Evolutionary conservation across 2,888 invertebrate species (phyloP).

Genomic region (Trisateles emortualis): DNA sequence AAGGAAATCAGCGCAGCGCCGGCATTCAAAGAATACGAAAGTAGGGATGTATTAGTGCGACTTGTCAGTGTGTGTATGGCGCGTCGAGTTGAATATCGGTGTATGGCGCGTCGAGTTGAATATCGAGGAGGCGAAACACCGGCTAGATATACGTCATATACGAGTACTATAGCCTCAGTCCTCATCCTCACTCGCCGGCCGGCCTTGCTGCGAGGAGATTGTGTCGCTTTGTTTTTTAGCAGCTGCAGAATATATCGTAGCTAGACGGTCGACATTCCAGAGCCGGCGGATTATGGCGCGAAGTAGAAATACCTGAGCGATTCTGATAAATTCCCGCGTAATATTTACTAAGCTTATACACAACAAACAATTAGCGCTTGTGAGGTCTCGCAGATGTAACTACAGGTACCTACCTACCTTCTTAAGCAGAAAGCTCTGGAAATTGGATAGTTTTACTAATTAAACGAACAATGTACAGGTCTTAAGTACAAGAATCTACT

Average conservation of each 20-base stretch:
- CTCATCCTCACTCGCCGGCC: conserved; percentile 70
- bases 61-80: conserved; percentile 62
- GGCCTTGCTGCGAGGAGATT: conserved; percentile 54
- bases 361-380: conserved; percentile 41
- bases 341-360: conserved; percentile 67
- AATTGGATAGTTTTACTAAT: conserved; percentile 12
- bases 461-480: conserved; percentile 5
- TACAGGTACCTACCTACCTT: conserved; percentile 22
- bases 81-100: conserved; percentile 55
- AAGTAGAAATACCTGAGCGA: conserved; percentile 79
- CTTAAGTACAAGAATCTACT: not conserved
- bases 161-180: conserved; percentile 38
- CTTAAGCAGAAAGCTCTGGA: not conserved
- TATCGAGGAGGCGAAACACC: conserved; percentile 48
- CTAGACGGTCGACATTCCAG: conserved; percentile 81
- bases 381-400: conserved; percentile 33
- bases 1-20: conserved; percentile 79
- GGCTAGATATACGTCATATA: conserved; percentile 31
- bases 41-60: conserved; percentile 65
- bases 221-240: conserved; percentile 61
- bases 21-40: conserved; percentile 67
- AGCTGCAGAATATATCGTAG: conserved; percentile 63
- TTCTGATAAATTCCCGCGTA: conserved; percentile 76
- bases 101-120: conserved; percentile 38
- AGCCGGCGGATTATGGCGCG: conserved; percentile 78